Percentiles rank a stretch among this genome's conserved stretches.
Evolutionary conservation across 1,140 invertebrate species (phyloP).

Genomic region (Rhysida immarginata): DNA sequence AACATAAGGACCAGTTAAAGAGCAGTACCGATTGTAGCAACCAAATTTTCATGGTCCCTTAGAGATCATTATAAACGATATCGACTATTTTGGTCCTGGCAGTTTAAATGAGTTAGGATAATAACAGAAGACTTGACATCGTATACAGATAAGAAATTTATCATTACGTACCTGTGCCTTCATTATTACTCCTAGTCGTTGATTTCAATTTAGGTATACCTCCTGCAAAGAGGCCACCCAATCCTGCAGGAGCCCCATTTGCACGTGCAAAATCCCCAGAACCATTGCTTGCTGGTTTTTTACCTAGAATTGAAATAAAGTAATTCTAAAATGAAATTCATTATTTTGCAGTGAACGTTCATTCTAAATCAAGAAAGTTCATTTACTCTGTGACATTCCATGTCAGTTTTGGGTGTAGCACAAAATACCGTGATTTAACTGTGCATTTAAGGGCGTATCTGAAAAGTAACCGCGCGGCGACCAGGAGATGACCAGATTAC

Average conservation of each 20-base stretch:
- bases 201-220: conserved; percentile 74
- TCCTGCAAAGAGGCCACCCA: conserved; percentile 66
- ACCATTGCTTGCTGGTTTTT: conserved; percentile 6
- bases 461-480: too few relatives aligned
- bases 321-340: not conserved
- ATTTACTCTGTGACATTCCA: not conserved
- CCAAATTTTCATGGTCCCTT: not conserved
- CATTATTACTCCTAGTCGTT: conserved; percentile 26
- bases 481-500: too few relatives aligned
- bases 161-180: not conserved
- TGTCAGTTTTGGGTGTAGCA: not conserved
- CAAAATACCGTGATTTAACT: not conserved
- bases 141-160: not conserved
- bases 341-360: not conserved
- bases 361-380: not conserved
- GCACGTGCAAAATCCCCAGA: conserved; percentile 12
- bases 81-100: not conserved
- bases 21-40: not conserved
- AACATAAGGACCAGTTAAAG: not conserved
- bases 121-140: not conserved
- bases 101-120: not conserved
- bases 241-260: conserved; percentile 25
- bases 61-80: not conserved
- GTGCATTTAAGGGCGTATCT: not conserved
- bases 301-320: not conserved